Base-by-base conservation (phyloP, 2,888 invertebrate species). In the Teleiodes luculella region DNA sequence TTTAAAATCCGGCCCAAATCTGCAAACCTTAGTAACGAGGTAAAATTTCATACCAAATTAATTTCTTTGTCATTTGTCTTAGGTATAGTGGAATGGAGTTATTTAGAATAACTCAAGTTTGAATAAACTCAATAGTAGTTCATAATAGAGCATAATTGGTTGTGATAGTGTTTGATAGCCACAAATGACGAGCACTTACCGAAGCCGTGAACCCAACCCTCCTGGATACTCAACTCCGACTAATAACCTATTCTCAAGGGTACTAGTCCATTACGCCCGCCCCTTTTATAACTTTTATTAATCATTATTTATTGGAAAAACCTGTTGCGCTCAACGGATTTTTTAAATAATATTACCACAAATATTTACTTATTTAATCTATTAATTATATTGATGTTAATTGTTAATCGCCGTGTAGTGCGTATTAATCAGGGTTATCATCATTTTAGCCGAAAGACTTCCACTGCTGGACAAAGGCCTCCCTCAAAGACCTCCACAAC, bases 251-350 rank as follows among this genome's bases (percentile, higher is more conserved):
- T 24, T 24, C 43, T 43, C 18, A 16, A 10, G 24, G 18, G 43
- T 20, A 41, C 16, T 11, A 11, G 18, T 41, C 10, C n/a, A 33
- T 33, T 33, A 6, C 8, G 6, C 24, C 24, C 6, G 24, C 24
- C 24, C 6, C 3, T 24, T 3, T 33, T 10, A 2, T n/a, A 33
- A 1, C 35, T 20, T 18, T 48, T 5, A 41, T 8, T 16, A 36
- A 35, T 49, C 6, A 49, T 49, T 49, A 49, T 49, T 49, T 49
- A 49, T 45, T 49, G 36, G 24, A 49, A 49, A 36, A 49, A 49
- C 49, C 37, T 49, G 49, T 49, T 49, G 36, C 49, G 35, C 35
- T 24, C 6, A 18, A 18, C 24, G 6, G 24, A 24, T n/a, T n/a
- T n/a, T n/a, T n/a, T n/a, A n/a, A n/a, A n/a, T n/a, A n/a, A n/a